Base-by-base conservation (phyloP, 2,113 vertebrate genomes). In the Trochalopteron elliotii region DNA sequence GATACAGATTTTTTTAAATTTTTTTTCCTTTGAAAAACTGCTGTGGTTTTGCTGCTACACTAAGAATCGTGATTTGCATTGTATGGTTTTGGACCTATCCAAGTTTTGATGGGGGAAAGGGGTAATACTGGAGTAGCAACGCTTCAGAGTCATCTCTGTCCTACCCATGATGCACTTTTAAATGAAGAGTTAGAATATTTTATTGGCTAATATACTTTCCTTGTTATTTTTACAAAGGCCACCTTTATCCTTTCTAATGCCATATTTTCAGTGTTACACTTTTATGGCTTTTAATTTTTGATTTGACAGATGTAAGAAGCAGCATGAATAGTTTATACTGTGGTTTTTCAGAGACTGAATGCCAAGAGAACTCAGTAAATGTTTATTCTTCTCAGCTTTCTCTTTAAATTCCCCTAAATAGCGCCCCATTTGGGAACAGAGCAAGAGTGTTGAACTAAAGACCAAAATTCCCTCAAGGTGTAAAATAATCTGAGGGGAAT, bases 311-410 rank as follows among this genome's bases (percentile, higher is more conserved):
- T 98, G 97, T 98, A 97, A 98, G 98, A 98, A 98, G 97, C 98
- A 97, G 98, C 98, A 98, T 98, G 97, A 98, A 98, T 98, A 98
- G 97, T 98, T 98, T 98, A 98, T 98, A 98, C 98, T 98, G 98
- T 98, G 98, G 98, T 98, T 98, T 98, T 98, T 98, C 97, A 97
- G 97, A 98, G 98, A 98, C 98, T 97, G 98, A 97, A 98, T 98
- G 98, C 98, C 98, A 98, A 98, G 98, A 98, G 97, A 98, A 98
- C 98, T 98, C 97, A 96, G 98, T 98, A 98, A 98, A 98, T 98
- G 98, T 98, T 98, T 98, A 98, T 98, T 98, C 98, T 98, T 98
- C 98, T 98, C 98, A 97, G 98, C 98, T 98, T 98, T 98, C 98
- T 98, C 97, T 98, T 97, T 97, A 98, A 98, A 98, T 97, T 97